Conservation (phyloP, 2,797 vertebrate genomes). For the Poeciliopsis presidionis region DNA sequence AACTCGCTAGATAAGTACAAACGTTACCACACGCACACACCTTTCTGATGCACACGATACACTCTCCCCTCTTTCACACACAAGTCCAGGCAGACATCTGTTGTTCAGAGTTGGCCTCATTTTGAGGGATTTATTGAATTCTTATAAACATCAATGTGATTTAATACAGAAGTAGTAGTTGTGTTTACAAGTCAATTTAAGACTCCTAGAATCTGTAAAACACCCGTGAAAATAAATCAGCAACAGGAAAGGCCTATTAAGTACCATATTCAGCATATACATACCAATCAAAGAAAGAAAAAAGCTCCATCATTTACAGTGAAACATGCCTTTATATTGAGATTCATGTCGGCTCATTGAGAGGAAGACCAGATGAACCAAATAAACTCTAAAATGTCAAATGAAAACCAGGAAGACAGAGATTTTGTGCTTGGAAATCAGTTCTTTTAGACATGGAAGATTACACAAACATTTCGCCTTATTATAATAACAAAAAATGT, state of each 20-base stretch:
- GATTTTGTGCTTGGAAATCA: conserved; percentile 27
- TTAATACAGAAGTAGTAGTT: conserved; percentile 58
- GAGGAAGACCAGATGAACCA: conserved; percentile 55
- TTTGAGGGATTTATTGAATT: conserved; percentile 79
- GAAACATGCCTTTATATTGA: conserved; percentile 23
- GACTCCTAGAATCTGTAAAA: conserved; percentile 65
- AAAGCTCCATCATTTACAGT: conserved; percentile 17
- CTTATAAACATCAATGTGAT: conserved; percentile 79
- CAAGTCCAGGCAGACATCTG: conserved; percentile 17
- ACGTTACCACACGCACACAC: conserved; percentile 7
- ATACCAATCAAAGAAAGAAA: conserved; percentile 30
- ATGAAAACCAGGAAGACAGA: conserved; percentile 56
- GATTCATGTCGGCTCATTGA: conserved; percentile 14
- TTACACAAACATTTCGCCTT: conserved; percentile 1
- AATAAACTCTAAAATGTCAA: conserved; percentile 31
- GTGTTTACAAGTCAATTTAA: conserved; percentile 55
- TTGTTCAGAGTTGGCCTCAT: conserved; percentile 60
- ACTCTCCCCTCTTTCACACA: neutral
- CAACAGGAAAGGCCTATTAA: conserved; percentile 56
- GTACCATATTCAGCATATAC: conserved; percentile 43
- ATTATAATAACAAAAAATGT: conserved; percentile 18
- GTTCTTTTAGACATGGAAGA: conserved; percentile 9
- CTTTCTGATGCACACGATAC: neutral
- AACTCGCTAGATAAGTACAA: conserved; percentile 29
- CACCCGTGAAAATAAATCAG: conserved; percentile 49